Percentiles rank a stretch among this genome's conserved stretches.
phyloP scores from a whole-genome alignment of 2,797 vertebrate species.

The Protonibea diacanthus region DNA sequence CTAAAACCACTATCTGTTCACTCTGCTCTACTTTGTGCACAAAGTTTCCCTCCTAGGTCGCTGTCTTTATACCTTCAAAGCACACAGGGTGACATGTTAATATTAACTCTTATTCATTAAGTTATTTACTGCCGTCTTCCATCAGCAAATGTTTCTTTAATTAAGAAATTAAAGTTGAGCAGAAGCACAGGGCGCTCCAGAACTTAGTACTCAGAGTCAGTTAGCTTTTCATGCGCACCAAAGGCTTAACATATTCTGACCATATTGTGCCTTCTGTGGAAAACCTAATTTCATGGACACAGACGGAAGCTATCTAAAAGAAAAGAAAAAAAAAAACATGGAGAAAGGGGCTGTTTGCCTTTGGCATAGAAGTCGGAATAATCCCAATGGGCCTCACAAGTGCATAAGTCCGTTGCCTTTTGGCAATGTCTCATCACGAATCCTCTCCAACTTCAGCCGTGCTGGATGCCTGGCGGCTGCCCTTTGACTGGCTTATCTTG shows the following conservation, averaged over 20 bases:
- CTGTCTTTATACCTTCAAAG: not conserved
- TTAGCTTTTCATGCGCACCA: slow-evolving; percentile 71
- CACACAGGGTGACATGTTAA: slow-evolving; percentile 23
- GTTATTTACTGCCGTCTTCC: slow-evolving; percentile 45
- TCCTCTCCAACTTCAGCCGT: slow-evolving; percentile 81
- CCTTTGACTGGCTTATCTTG: slow-evolving; percentile 90
- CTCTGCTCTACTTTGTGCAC: slow-evolving; percentile 31
- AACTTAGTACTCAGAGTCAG: slow-evolving; percentile 56
- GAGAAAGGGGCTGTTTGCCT: slow-evolving; percentile 80
- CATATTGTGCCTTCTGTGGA: slow-evolving; percentile 80
- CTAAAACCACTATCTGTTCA: slow-evolving; percentile 60
- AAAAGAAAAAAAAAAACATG: slow-evolving; percentile 1
- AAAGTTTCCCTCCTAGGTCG: slow-evolving; percentile 1
- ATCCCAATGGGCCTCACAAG: slow-evolving; percentile 87
- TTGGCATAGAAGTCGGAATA: slow-evolving; percentile 81
- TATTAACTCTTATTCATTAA: slow-evolving; percentile 38
- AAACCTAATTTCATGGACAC: slow-evolving; percentile 74
- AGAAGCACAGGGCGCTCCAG: slow-evolving; percentile 3
- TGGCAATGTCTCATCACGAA: slow-evolving; percentile 89
- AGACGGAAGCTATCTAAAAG: slow-evolving; percentile 79
- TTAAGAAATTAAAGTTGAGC: not conserved
- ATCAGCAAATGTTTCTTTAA: slow-evolving; percentile 18
- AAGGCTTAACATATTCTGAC: slow-evolving; percentile 84
- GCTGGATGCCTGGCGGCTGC: slow-evolving; percentile 87
- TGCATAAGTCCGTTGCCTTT: slow-evolving; percentile 86